Evolutionary conservation across 1,140 invertebrate genomes (phyloP).

Genomic region (Pemphigus obesinymphae): DNA sequence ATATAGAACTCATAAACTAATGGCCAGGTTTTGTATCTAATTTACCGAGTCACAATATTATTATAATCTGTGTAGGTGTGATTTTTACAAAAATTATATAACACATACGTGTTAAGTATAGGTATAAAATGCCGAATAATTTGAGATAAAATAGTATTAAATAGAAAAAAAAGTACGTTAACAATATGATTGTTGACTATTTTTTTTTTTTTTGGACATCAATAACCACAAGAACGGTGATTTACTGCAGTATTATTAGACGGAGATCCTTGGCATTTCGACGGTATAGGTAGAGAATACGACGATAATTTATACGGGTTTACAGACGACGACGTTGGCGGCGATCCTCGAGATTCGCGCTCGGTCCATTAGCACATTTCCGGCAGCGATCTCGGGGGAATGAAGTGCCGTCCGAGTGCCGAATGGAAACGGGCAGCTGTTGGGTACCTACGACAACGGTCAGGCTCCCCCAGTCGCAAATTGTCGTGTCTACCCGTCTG

Average conservation of each 20-base stretch:
- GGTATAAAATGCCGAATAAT: too few relatives aligned
- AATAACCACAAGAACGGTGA: background rate
- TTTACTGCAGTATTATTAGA: background rate
- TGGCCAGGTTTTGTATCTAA: too few relatives aligned
- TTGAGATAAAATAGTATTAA: too few relatives aligned
- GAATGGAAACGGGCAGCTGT: background rate
- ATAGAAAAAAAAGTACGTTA: too few relatives aligned
- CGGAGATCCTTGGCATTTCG: background rate
- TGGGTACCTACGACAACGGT: background rate
- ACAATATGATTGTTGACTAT: background rate
- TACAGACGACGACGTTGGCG: background rate
- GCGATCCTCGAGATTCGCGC: background rate
- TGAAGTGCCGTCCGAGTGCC: background rate
- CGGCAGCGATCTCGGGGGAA: background rate
- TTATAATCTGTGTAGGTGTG: too few relatives aligned
- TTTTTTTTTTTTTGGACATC: too few relatives aligned
- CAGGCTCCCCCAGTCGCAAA: background rate
- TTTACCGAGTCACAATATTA: too few relatives aligned
- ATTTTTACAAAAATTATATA: too few relatives aligned
- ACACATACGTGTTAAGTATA: too few relatives aligned
- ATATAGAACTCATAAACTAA: too few relatives aligned
- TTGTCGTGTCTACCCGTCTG: background rate
- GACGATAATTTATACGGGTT: background rate
- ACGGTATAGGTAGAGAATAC: background rate
- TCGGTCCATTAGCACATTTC: background rate